Evolutionary conservation across 2,888 invertebrate species (phyloP).

Genomic region (Drosophila paranaensis): DNA sequence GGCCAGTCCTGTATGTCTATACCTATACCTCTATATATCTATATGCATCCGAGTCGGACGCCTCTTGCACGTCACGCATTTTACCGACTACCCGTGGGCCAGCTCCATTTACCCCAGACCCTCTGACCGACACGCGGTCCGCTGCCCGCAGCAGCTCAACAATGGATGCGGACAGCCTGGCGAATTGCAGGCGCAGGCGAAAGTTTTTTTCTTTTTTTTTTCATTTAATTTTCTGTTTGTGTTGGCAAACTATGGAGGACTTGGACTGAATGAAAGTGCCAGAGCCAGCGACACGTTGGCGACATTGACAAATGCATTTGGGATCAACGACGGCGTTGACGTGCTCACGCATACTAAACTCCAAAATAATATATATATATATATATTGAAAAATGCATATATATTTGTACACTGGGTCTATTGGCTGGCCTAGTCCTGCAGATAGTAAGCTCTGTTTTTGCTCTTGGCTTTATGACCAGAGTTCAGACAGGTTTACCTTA

Average conservation of each 20-base stretch:
- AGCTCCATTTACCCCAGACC: slow-evolving; percentile 14
- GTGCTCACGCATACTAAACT: slow-evolving; percentile 67
- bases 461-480: neutral
- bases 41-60: slow-evolving; percentile 50
- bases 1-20: slow-evolving; percentile 21
- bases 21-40: neutral
- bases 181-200: slow-evolving; percentile 67
- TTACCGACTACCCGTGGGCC: slow-evolving; percentile 46
- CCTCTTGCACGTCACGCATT: slow-evolving; percentile 64
- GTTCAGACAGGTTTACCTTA: neutral
- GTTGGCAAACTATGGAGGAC: slow-evolving; percentile 35
- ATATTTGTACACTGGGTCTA: neutral
- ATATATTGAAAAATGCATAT: slow-evolving; percentile 34
- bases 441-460: slow-evolving; percentile 2
- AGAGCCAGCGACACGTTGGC: slow-evolving; percentile 51
- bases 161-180: slow-evolving; percentile 53
- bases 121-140: slow-evolving; percentile 23
- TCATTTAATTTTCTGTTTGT: slow-evolving; percentile 38
- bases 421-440: slow-evolving; percentile 38
- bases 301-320: slow-evolving; percentile 77
- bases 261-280: slow-evolving; percentile 44
- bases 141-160: slow-evolving; percentile 60
- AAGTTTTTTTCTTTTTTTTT: slow-evolving; percentile 57
- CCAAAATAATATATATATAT: slow-evolving; percentile 39
- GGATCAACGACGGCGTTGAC: slow-evolving; percentile 55